Percentiles rank a stretch among this genome's conserved stretches.
Conservation (phyloP, 2,113 vertebrate species). For the Syngnathus scovelli region DNA sequence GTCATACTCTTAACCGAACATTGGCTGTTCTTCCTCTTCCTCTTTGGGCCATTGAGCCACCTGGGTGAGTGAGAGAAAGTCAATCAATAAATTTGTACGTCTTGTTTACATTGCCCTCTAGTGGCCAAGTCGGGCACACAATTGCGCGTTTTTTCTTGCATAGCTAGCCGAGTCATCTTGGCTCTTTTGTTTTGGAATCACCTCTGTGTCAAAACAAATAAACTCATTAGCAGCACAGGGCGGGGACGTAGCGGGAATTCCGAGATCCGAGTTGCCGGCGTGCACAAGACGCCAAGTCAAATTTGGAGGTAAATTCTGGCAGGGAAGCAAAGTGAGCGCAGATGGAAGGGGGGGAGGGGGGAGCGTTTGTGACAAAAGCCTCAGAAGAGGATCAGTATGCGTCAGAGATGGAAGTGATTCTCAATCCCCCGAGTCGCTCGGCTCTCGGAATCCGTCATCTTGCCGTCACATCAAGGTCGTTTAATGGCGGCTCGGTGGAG, state of each 20-base stretch:
- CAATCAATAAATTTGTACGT: neutral
- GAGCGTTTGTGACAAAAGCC: slow-evolving; percentile 3
- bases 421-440: slow-evolving; percentile 25
- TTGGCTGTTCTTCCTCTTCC: slow-evolving; percentile 98
- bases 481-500: slow-evolving; percentile 25
- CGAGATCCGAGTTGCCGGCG: neutral
- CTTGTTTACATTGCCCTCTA: too few relatives aligned
- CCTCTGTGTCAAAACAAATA: neutral
- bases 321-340: slow-evolving; percentile 6
- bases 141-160: too few relatives aligned
- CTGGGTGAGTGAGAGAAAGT: slow-evolving; percentile 57
- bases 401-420: slow-evolving; percentile 17
- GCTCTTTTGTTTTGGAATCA: neutral
- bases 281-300: slow-evolving; percentile 13
- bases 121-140: too few relatives aligned
- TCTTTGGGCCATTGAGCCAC: slow-evolving; percentile 96
- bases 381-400: slow-evolving; percentile 3
- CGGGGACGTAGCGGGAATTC: neutral
- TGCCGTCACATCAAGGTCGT: slow-evolving; percentile 19
- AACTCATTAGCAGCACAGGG: too few relatives aligned
- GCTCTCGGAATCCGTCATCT: slow-evolving; percentile 35
- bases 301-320: slow-evolving; percentile 13
- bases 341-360: neutral
- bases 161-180: too few relatives aligned
- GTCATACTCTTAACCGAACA: slow-evolving; percentile 98